phyloP scores from a whole-genome alignment of 2,113 vertebrate species.

The Galeopterus variegatus region DNA sequence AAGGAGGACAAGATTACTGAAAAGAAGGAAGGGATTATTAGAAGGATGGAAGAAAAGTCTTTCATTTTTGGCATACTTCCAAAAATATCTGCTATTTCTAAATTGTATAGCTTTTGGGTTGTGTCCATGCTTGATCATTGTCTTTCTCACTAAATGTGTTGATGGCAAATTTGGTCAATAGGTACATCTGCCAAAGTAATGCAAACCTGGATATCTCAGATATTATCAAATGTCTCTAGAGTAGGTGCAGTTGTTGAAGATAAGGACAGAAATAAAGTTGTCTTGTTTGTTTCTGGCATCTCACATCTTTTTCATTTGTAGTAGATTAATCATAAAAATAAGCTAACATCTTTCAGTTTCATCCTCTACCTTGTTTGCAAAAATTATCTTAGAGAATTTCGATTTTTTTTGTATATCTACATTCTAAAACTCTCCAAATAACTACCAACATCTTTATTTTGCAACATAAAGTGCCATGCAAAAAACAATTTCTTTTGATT shows the following conservation, averaged over 20 bases:
- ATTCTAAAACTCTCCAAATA: not conserved
- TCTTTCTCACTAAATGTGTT: not conserved
- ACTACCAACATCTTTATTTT: constrained; percentile 37
- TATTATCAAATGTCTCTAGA: not conserved
- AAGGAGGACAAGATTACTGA: not conserved
- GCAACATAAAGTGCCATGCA: not conserved
- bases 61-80: not conserved
- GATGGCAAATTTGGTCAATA: not conserved
- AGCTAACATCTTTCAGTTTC: not conserved
- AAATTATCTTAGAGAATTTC: constrained; percentile 22
- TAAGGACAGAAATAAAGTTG: not conserved
- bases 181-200: not conserved
- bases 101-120: not conserved
- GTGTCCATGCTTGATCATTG: not conserved
- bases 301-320: not conserved
- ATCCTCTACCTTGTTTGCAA: not conserved
- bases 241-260: not conserved
- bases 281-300: not conserved
- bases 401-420: not conserved
- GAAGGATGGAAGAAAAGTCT: not conserved
- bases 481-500: not conserved
- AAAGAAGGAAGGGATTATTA: not conserved
- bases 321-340: not conserved
- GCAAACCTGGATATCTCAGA: not conserved
- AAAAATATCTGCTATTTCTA: not conserved